A percentile compares a stretch with the other conserved stretches of the same genome.
phyloP scores from a whole-genome alignment of 1,140 invertebrate species.

The Apis mellifera region Amel_HAv3.1 CM009932.2:10895501-10896000 shows the following conservation, averaged over 20 bases:
- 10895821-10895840: neutral
- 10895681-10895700: slow-evolving; percentile 83
- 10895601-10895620: slow-evolving; percentile 78
- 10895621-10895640: slow-evolving; percentile 80
- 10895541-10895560: slow-evolving; percentile 81
- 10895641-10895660: slow-evolving; percentile 82
- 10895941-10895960: too few relatives aligned
- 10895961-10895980: too few relatives aligned
- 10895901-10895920: too few relatives aligned
- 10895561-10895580: slow-evolving; percentile 82
- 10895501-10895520: slow-evolving; percentile 71
- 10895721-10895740: slow-evolving; percentile 36
- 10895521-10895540: slow-evolving; percentile 79
- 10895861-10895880: too few relatives aligned
- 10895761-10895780: neutral
- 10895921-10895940: too few relatives aligned
- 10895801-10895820: too few relatives aligned
- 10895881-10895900: too few relatives aligned
- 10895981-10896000: too few relatives aligned
- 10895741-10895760: neutral
- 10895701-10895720: slow-evolving; percentile 76
- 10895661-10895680: slow-evolving; percentile 81
- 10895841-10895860: too few relatives aligned
- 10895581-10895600: slow-evolving; percentile 80
- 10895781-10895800: slow-evolving; percentile 20